phyloP scores from a whole-genome alignment of 2,888 invertebrate genomes.

The Isoperla grammatica region DNA sequence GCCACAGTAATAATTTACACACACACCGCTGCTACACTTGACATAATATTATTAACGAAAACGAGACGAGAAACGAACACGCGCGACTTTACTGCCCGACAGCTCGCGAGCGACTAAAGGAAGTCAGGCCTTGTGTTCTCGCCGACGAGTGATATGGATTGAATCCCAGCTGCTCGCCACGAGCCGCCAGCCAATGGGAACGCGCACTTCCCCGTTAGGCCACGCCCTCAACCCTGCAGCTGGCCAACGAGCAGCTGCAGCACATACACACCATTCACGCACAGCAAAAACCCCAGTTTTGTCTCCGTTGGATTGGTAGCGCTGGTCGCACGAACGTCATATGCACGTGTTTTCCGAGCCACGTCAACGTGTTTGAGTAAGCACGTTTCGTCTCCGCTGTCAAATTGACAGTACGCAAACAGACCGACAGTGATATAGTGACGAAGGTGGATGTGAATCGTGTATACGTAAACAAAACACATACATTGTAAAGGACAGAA shows the following conservation, averaged over 20 bases:
- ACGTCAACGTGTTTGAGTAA: no score
- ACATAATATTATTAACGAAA: neutral
- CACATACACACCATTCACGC: neutral
- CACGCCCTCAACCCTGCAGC: slow-evolving; percentile 4
- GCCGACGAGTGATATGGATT: slow-evolving; percentile 3
- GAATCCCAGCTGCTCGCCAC: slow-evolving; percentile 12
- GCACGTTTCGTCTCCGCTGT: no score
- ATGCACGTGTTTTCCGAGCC: no score
- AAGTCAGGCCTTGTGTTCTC: neutral
- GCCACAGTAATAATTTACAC: neutral
- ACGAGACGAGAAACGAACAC: neutral
- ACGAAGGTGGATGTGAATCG: no score
- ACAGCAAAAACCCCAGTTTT: no score
- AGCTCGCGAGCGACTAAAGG: neutral
- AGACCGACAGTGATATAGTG: no score
- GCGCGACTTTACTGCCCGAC: neutral
- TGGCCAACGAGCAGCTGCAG: slow-evolving; percentile 1
- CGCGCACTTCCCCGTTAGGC: neutral
- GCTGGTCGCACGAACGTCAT: no score
- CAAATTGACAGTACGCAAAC: no score
- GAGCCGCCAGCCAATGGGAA: slow-evolving; percentile 5
- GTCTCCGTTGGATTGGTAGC: no score
- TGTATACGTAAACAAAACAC: no score
- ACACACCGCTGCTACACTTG: neutral
- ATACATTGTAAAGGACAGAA: no score